Percentiles rank a stretch among this genome's conserved stretches.
Evolutionary conservation across 2,113 vertebrate genomes (phyloP).

Genomic region (Pardalotus punctatus): DNA sequence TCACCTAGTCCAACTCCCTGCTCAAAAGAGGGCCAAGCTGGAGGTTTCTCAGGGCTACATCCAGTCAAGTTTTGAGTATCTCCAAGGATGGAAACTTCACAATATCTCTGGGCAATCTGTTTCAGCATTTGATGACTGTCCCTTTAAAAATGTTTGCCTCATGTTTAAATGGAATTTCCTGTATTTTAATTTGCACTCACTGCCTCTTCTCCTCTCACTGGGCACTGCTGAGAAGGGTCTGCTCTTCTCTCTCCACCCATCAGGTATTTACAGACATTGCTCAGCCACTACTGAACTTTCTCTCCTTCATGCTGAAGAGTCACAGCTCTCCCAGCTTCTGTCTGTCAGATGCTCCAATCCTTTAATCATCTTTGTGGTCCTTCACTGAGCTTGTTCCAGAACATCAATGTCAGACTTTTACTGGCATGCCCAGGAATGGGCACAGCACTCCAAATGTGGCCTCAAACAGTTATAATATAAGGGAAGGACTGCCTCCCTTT

Average conservation of each 20-base stretch:
- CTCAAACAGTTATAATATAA: background rate
- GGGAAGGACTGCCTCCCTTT: background rate
- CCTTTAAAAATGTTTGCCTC: background rate
- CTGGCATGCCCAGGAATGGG: background rate
- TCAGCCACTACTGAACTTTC: background rate
- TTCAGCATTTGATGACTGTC: background rate
- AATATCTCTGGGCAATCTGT: background rate
- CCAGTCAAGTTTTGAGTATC: background rate
- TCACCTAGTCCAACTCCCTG: accelerated
- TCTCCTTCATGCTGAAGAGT: background rate
- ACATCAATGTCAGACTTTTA: background rate
- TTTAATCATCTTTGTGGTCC: background rate
- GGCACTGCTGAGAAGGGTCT: background rate
- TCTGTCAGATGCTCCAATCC: background rate
- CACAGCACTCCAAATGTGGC: background rate
- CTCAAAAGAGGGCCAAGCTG: background rate
- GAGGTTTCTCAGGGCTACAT: background rate
- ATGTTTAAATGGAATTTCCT: background rate
- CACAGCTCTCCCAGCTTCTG: background rate
- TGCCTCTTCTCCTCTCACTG: background rate
- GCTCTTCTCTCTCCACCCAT: background rate
- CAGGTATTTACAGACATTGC: background rate
- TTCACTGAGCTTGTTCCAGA: background rate
- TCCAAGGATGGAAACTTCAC: background rate
- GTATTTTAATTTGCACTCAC: background rate